phyloP scores from a whole-genome alignment of 2,888 invertebrate species.

The Stenotaenia linearis region DNA sequence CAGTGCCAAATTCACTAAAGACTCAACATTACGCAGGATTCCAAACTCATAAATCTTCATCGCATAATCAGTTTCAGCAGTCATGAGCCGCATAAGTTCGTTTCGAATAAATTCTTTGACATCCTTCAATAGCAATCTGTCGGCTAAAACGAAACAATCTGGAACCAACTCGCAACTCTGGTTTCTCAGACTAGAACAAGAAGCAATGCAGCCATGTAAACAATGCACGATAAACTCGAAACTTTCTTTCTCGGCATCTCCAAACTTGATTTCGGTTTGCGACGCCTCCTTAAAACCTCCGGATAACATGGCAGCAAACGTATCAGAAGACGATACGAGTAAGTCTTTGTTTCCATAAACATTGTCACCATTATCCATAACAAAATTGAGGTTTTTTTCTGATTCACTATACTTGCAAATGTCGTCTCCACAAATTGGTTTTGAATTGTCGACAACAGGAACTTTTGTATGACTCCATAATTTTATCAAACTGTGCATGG shows the following conservation, averaged over 20 bases:
- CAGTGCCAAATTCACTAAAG: background rate
- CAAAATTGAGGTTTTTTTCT: background rate
- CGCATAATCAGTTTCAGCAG: background rate
- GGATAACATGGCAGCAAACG: background rate
- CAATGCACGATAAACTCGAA: background rate
- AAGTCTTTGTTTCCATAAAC: too few relatives aligned
- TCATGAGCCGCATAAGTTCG: background rate
- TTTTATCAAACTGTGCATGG: background rate
- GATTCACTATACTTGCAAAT: background rate
- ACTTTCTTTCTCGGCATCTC: background rate
- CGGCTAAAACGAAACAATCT: background rate
- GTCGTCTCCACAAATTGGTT: background rate
- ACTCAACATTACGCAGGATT: background rate
- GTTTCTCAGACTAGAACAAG: background rate
- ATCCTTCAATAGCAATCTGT: background rate
- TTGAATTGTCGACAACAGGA: background rate
- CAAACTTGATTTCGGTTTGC: background rate
- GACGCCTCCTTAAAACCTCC: background rate
- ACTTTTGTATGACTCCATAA: background rate
- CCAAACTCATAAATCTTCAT: background rate
- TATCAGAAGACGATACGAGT: background rate
- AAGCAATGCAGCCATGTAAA: background rate
- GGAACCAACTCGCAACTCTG: background rate
- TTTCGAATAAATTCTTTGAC: background rate
- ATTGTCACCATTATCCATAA: too few relatives aligned